Evolutionary conservation across 2,888 invertebrate genomes (phyloP).

Genomic region (Xestia rhomboidea): DNA sequence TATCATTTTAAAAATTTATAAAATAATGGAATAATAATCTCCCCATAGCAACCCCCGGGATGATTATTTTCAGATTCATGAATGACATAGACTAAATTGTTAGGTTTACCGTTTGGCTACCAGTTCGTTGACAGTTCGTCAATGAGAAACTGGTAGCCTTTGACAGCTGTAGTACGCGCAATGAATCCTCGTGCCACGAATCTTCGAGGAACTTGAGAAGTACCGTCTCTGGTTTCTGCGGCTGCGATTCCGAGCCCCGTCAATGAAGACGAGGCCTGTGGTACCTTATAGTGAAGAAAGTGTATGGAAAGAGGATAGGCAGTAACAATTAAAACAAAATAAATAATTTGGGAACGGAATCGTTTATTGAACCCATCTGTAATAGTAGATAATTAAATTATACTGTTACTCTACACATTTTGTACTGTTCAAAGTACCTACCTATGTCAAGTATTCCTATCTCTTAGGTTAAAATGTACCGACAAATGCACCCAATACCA

Average conservation of each 20-base stretch:
- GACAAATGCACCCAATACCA: conserved; percentile 85
- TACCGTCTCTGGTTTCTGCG: neutral
- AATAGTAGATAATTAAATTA: conserved; percentile 89
- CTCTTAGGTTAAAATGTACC: conserved; percentile 84
- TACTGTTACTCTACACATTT: conserved; percentile 88
- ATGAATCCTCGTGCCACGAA: neutral
- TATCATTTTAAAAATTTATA: too few relatives aligned
- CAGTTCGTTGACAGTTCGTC: too few relatives aligned
- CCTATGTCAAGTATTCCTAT: conserved; percentile 86
- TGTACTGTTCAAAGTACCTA: conserved; percentile 90
- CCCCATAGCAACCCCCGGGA: neutral
- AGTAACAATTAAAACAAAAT: conserved; percentile 77
- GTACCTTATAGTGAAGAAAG: neutral
- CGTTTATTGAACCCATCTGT: conserved; percentile 90
- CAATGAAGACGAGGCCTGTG: neutral
- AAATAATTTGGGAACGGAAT: conserved; percentile 88
- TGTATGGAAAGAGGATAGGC: neutral
- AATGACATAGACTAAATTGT: neutral
- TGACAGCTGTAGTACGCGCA: neutral
- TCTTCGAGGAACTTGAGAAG: neutral
- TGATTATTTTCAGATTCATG: neutral
- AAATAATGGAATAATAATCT: too few relatives aligned
- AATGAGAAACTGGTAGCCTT: neutral
- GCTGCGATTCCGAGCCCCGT: neutral
- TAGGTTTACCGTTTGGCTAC: neutral